phyloP scores from a whole-genome alignment of 2,888 invertebrate genomes.

The Drosophila stalkeri region DNA sequence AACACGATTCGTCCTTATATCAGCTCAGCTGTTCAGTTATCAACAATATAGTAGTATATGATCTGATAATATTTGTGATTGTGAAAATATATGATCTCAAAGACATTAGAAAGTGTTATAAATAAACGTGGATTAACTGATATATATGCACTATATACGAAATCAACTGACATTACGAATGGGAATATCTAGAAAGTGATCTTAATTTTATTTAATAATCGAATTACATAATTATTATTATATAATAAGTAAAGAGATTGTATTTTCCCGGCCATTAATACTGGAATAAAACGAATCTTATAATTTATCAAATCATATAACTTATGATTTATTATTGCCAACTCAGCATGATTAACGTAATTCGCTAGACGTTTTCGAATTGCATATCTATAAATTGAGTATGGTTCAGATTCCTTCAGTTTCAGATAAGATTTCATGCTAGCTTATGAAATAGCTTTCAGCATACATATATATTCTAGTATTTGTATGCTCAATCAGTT shows the following conservation, averaged over 20 bases:
- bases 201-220: not conserved
- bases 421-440: conserved; percentile 6
- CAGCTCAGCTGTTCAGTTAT: conserved; percentile 5
- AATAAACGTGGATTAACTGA: conserved; percentile 1
- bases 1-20: not conserved
- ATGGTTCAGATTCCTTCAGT: not conserved
- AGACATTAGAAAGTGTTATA: conserved; percentile 1
- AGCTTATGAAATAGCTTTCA: conserved; percentile 6
- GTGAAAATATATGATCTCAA: not conserved
- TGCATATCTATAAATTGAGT: conserved; percentile 4
- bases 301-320: conserved; percentile 8
- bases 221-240: conserved; percentile 3
- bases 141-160: not conserved
- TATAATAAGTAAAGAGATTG: not conserved
- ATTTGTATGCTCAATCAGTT: not conserved
- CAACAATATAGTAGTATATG: not conserved
- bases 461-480: not conserved
- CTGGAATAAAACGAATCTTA: not conserved
- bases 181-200: not conserved
- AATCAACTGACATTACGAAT: no score
- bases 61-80: conserved; percentile 12
- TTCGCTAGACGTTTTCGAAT: conserved; percentile 10
- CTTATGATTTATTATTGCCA: not conserved
- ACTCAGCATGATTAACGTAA: conserved; percentile 38
- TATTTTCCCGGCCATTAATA: not conserved